These are phyloP conservation scores for Drosophila cognata DNA, from an alignment of 2,888 invertebrate species.

Conservation along the genomic window DNA sequence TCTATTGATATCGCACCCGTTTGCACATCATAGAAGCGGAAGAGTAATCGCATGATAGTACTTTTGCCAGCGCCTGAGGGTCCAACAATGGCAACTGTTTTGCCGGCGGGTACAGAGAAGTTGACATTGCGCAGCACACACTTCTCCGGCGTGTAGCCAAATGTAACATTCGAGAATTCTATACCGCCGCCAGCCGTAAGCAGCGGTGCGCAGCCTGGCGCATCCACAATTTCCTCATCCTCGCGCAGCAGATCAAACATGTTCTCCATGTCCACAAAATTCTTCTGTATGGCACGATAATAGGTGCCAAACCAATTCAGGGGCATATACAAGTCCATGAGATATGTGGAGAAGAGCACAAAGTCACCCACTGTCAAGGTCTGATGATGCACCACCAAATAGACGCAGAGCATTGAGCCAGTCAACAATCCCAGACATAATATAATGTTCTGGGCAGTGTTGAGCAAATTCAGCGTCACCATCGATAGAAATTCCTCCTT, in stretches of 20 bases:
- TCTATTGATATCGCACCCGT: constrained; percentile 94
- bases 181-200: constrained; percentile 88
- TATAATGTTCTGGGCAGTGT: constrained; percentile 95
- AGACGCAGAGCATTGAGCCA: constrained; percentile 95
- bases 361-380: constrained; percentile 96
- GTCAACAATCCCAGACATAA: constrained; percentile 93
- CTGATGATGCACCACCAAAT: constrained; percentile 90
- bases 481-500: constrained; percentile 95
- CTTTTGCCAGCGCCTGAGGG: constrained; percentile 97
- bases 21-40: constrained; percentile 98
- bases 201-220: constrained; percentile 91
- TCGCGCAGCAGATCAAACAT: constrained; percentile 98
- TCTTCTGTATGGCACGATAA: constrained; percentile 98
- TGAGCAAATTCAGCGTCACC: constrained; percentile 94
- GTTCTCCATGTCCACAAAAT: constrained; percentile 99
- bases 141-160: constrained; percentile 93
- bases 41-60: constrained; percentile 96
- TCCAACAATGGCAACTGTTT: constrained; percentile 94
- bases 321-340: constrained; percentile 97
- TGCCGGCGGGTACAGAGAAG: constrained; percentile 92
- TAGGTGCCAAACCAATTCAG: constrained; percentile 99
- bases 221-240: constrained; percentile 94
- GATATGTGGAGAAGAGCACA: constrained; percentile 97
- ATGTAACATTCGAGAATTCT: constrained; percentile 95
- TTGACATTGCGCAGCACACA: constrained; percentile 91